A percentile compares a stretch with the other conserved stretches of the same genome.
Conservation (phyloP, 2,113 vertebrate genomes). For the Globicephala melas region DNA sequence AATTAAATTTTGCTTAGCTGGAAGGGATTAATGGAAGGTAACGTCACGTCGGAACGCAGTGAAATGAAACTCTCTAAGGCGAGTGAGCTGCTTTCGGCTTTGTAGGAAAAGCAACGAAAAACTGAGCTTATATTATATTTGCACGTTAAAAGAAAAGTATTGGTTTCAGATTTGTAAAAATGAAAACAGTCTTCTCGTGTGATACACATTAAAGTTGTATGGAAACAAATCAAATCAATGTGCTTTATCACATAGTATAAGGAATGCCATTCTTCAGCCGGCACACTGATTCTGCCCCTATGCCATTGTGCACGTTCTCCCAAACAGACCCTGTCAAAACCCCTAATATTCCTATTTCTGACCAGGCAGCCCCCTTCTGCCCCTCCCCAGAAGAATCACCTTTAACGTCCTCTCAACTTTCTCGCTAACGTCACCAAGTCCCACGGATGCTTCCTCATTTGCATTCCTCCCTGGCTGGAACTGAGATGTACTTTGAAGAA, state of each 20-base stretch:
- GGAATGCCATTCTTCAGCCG: not conserved
- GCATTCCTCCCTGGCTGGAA: not conserved
- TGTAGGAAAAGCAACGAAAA: not conserved
- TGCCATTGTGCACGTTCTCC: not conserved
- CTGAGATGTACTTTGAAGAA: not conserved
- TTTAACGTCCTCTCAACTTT: not conserved
- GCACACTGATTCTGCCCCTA: fast-evolving
- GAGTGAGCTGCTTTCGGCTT: not conserved
- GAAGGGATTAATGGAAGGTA: conserved; percentile 69
- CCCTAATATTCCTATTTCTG: not conserved
- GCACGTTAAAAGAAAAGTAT: conserved; percentile 65
- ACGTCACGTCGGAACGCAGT: conserved; percentile 45
- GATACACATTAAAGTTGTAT: not conserved
- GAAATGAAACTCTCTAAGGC: conserved; percentile 48
- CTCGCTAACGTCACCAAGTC: not conserved
- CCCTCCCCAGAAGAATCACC: not conserved
- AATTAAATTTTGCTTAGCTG: conserved; percentile 73
- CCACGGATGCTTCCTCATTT: no score
- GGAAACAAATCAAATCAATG: conserved; percentile 32
- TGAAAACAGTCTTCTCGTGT: conserved; percentile 52
- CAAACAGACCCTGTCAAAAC: not conserved
- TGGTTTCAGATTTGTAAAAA: conserved; percentile 49
- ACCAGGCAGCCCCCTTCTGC: fast-evolving
- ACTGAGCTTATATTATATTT: conserved; percentile 29
- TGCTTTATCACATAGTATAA: not conserved